phyloP scores from a whole-genome alignment of 2,888 invertebrate genomes.

The Papilio elwesi region DNA sequence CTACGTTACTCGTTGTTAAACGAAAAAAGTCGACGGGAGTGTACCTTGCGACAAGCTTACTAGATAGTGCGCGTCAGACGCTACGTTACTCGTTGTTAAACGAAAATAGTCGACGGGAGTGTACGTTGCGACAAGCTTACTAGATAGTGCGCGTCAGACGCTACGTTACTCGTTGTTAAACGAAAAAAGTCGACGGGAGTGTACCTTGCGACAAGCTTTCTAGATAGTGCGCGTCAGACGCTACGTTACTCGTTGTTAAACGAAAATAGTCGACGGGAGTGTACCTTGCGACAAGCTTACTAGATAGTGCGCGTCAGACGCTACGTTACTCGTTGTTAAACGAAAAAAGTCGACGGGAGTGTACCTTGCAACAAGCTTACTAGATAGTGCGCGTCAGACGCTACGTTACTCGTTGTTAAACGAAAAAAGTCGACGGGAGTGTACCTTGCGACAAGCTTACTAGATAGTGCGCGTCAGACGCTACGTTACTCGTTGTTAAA shows the following conservation, averaged over 20 bases:
- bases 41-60: slow-evolving; percentile 48
- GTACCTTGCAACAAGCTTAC: slow-evolving; percentile 48
- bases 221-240: slow-evolving; percentile 47
- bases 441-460: slow-evolving; percentile 48
- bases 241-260: slow-evolving; percentile 7
- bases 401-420: slow-evolving; percentile 7
- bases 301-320: slow-evolving; percentile 47
- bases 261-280: slow-evolving; percentile 35
- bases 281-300: slow-evolving; percentile 48
- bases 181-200: slow-evolving; percentile 35
- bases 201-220: slow-evolving; percentile 48
- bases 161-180: slow-evolving; percentile 7
- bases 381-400: slow-evolving; percentile 47
- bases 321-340: slow-evolving; percentile 7
- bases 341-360: slow-evolving; percentile 35
- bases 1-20: slow-evolving; percentile 7
- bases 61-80: slow-evolving; percentile 47
- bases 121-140: slow-evolving; percentile 48
- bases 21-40: slow-evolving; percentile 35
- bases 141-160: slow-evolving; percentile 47
- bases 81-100: slow-evolving; percentile 7
- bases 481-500: slow-evolving; percentile 7
- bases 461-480: slow-evolving; percentile 47
- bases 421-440: slow-evolving; percentile 35
- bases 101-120: slow-evolving; percentile 35